A percentile compares a stretch with the other conserved stretches of the same genome.
These are phyloP conservation scores for Holcopasites calliopsidis DNA, from an alignment of 1,140 invertebrate genomes.

Conservation along the genomic window DNA sequence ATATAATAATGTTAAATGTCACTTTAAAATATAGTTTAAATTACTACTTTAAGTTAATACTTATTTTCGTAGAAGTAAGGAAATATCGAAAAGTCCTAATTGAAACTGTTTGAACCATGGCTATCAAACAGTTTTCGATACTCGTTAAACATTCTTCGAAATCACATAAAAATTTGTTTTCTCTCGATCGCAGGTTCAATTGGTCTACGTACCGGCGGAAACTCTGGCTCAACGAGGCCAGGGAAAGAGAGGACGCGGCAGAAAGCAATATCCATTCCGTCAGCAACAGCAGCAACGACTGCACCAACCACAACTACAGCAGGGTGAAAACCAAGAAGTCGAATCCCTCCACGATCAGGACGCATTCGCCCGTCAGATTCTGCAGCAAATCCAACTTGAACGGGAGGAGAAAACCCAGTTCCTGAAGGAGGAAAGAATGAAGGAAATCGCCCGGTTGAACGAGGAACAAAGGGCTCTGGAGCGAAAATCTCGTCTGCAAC, in stretches of 20 bases:
- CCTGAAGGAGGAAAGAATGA: conserved; percentile 67
- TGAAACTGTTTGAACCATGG: too few species aligned
- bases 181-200: conserved; percentile 82
- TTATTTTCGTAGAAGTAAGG: too few species aligned
- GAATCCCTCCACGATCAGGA: conserved; percentile 63
- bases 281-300: conserved; percentile 65
- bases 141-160: background rate
- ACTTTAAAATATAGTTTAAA: too few species aligned
- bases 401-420: conserved; percentile 72
- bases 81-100: too few species aligned
- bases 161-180: background rate
- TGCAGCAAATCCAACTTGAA: conserved; percentile 77
- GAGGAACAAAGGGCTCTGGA: conserved; percentile 73
- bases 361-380: conserved; percentile 74
- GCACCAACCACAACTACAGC: conserved; percentile 73
- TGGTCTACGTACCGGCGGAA: conserved; percentile 90
- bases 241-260: conserved; percentile 64
- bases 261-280: conserved; percentile 62
- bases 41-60: too few species aligned
- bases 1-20: too few species aligned
- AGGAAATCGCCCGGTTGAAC: conserved; percentile 69
- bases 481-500: conserved; percentile 69
- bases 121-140: too few species aligned
- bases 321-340: conserved; percentile 61
- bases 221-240: conserved; percentile 83